A percentile compares a stretch with the other conserved stretches of the same genome.
Conservation (phyloP, 2,113 vertebrate species). For the Vicugna pacos region DNA sequence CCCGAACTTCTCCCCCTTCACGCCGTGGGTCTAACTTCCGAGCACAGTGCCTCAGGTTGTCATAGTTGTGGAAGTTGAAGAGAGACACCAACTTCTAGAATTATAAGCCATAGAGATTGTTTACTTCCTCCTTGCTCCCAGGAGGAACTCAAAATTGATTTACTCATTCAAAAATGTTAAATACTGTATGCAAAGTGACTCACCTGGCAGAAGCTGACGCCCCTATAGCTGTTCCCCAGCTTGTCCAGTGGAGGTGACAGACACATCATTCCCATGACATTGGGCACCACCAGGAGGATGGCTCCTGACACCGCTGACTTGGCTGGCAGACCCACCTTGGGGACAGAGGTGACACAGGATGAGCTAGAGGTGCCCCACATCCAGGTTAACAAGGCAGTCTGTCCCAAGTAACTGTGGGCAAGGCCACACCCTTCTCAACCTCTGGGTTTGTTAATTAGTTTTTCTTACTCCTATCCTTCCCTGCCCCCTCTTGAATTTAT, state of each 20-base stretch:
- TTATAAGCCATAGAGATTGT: slow-evolving; percentile 43
- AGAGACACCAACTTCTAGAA: slow-evolving; percentile 91
- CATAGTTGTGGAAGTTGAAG: slow-evolving; percentile 95
- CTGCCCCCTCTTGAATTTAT: background rate
- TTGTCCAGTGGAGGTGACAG: slow-evolving; percentile 93
- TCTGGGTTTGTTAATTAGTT: slow-evolving; percentile 4
- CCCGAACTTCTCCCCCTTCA: slow-evolving; percentile 89
- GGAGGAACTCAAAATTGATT: background rate
- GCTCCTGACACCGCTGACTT: slow-evolving; percentile 94
- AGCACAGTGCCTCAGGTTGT: slow-evolving; percentile 92
- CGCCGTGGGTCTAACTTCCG: slow-evolving; percentile 92
- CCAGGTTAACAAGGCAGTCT: background rate
- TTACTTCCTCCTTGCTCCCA: background rate
- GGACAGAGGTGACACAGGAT: slow-evolving; percentile 46
- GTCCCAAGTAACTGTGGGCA: background rate
- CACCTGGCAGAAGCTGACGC: slow-evolving; percentile 92
- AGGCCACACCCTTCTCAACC: background rate
- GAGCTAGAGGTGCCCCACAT: background rate
- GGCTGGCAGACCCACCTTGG: slow-evolving; percentile 93
- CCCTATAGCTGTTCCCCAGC: slow-evolving; percentile 92
- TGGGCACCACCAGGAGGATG: slow-evolving; percentile 92
- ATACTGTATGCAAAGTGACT: slow-evolving; percentile 44
- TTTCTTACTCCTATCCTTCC: background rate
- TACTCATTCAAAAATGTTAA: background rate
- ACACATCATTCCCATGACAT: slow-evolving; percentile 94